Conservation (phyloP, 2,797 vertebrate species). For the Hippocampus kuda region DNA sequence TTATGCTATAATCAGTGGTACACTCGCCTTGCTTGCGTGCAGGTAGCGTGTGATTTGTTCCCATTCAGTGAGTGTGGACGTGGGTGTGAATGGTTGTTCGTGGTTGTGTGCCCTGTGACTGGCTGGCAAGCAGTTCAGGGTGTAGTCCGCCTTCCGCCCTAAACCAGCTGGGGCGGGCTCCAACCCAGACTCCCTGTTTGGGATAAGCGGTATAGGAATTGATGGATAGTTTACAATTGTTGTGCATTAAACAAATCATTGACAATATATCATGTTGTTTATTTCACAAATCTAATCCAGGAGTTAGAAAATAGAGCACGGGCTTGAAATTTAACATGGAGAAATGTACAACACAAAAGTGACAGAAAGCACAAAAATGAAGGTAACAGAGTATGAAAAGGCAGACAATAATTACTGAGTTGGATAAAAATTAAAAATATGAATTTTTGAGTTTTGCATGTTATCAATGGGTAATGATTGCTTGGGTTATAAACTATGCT, state of each 20-base stretch:
- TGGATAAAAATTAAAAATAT: neutral
- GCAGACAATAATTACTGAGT: neutral
- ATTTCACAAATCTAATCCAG: slow-evolving; percentile 50
- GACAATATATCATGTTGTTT: slow-evolving; percentile 57
- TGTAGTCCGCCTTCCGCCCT: too few relatives aligned
- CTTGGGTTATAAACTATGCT: neutral
- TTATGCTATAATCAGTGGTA: too few relatives aligned
- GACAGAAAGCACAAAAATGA: neutral
- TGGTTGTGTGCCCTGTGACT: too few relatives aligned
- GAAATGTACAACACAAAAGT: neutral
- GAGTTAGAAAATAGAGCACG: slow-evolving; percentile 47
- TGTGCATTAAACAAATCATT: neutral
- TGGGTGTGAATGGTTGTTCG: too few relatives aligned
- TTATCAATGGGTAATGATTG: neutral
- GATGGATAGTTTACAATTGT: neutral
- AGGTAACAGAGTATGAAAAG: neutral
- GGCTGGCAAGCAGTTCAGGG: too few relatives aligned
- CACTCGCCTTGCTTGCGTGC: too few relatives aligned
- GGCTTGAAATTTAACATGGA: slow-evolving; percentile 2
- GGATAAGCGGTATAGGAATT: too few relatives aligned
- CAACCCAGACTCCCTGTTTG: too few relatives aligned
- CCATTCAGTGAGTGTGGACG: too few relatives aligned
- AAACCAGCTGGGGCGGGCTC: too few relatives aligned
- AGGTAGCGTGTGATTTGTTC: too few relatives aligned
- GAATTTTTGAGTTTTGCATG: neutral